A percentile compares a stretch with the other conserved stretches of the same genome.
These are phyloP conservation scores for Anguilla marmorata DNA, from an alignment of 2,797 vertebrate species.

Conservation along the genomic window DNA sequence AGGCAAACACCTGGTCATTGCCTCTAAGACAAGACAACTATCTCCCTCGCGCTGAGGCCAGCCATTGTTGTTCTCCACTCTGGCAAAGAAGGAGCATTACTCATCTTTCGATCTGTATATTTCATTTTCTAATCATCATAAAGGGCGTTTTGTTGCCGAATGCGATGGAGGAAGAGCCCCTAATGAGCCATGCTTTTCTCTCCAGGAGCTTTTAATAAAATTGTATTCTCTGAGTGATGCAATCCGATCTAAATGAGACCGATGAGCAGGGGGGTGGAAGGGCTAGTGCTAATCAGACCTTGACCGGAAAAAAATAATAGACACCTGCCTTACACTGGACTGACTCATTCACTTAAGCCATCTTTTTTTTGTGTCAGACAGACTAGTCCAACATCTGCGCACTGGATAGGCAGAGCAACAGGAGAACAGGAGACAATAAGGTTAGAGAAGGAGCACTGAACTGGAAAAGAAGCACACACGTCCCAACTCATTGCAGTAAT, in stretches of 20 bases:
- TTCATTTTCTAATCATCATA: not conserved
- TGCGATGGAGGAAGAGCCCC: conserved; percentile 14
- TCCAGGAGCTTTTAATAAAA: not conserved
- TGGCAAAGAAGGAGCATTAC: not conserved
- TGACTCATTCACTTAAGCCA: not conserved
- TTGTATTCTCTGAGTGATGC: not conserved
- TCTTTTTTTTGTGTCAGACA: not conserved
- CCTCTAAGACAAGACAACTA: not conserved
- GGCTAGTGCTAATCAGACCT: conserved; percentile 34
- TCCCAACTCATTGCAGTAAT: not conserved
- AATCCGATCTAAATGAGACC: conserved; percentile 34
- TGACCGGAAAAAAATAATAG: conserved; percentile 13
- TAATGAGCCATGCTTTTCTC: conserved; percentile 8
- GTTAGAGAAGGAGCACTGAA: not conserved
- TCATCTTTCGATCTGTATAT: conserved; percentile 1
- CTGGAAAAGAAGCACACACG: not conserved
- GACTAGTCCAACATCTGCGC: not conserved
- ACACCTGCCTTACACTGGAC: not conserved
- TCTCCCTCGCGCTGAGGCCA: not conserved
- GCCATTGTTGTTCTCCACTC: not conserved
- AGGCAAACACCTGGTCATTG: conserved; percentile 23
- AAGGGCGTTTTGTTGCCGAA: conserved; percentile 12
- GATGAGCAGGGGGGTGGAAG: not conserved
- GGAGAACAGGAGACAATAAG: not conserved
- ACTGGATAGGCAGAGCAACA: not conserved